phyloP scores from a whole-genome alignment of 1,140 invertebrate species.

The Dryas iulia region DNA sequence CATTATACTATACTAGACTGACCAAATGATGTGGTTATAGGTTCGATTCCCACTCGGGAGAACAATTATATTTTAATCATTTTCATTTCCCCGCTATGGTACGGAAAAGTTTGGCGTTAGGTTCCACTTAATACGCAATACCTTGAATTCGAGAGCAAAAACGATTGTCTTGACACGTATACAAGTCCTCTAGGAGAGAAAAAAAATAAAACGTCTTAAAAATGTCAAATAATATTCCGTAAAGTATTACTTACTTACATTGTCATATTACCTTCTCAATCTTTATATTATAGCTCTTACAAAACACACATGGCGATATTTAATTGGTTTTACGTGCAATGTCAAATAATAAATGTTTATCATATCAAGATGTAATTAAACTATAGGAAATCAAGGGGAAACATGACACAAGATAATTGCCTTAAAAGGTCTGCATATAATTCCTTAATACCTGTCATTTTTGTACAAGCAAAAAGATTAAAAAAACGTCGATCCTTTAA shows the following conservation, averaged over 20 bases:
- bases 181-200: too few relatives aligned
- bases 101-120: too few relatives aligned
- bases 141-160: too few relatives aligned
- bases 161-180: too few relatives aligned
- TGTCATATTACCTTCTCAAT: neutral
- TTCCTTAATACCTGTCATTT: constrained; percentile 2
- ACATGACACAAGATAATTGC: constrained; percentile 19
- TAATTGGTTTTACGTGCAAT: constrained; percentile 37
- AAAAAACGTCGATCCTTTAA: neutral
- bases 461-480: neutral
- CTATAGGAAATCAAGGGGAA: constrained; percentile 27
- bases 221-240: too few relatives aligned
- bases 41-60: too few relatives aligned
- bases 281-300: constrained; percentile 8
- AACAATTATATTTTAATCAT: too few relatives aligned
- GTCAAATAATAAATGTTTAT: constrained; percentile 37
- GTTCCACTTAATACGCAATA: too few relatives aligned
- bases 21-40: too few relatives aligned
- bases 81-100: too few relatives aligned
- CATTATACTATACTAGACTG: too few relatives aligned
- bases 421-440: neutral
- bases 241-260: neutral
- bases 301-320: constrained; percentile 21
- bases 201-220: too few relatives aligned
- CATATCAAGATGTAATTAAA: constrained; percentile 37